Percentiles rank a stretch among this genome's conserved stretches.
Conservation (phyloP, 2,113 vertebrate genomes). For the Xiphorhynchus elegans region DNA sequence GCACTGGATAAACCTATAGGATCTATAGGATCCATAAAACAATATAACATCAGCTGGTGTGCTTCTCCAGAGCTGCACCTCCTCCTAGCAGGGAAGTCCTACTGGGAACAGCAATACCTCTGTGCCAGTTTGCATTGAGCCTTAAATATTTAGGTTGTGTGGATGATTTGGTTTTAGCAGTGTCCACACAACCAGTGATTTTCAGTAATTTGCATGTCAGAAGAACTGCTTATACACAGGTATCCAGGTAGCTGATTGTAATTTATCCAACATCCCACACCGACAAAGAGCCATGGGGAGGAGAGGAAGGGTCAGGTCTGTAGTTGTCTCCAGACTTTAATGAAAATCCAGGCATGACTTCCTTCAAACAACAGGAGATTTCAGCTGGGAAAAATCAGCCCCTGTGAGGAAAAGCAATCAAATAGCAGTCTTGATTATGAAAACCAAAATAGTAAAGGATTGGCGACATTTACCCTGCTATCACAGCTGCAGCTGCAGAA, state of each 20-base stretch:
- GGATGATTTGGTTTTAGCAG: neutral
- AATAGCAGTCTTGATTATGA: neutral
- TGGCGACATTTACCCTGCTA: neutral
- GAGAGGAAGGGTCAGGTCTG: neutral
- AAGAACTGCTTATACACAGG: neutral
- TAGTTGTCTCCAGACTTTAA: neutral
- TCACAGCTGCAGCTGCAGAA: neutral
- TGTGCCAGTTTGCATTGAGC: neutral
- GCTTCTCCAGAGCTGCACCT: neutral
- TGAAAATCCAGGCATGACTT: conserved; percentile 13
- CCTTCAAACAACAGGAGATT: neutral
- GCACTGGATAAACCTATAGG: neutral
- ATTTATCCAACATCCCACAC: neutral
- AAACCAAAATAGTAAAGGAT: neutral
- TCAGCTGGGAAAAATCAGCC: neutral
- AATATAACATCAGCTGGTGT: neutral
- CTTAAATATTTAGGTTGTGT: neutral
- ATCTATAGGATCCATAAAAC: neutral
- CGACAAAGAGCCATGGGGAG: neutral
- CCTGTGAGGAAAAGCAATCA: neutral
- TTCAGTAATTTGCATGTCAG: neutral
- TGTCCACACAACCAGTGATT: neutral
- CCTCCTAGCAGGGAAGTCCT: neutral
- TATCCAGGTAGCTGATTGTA: neutral
- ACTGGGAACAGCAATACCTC: neutral